Evolutionary conservation across 2,113 vertebrate genomes (phyloP).

Genomic region (Chrysochloris asiatica): DNA sequence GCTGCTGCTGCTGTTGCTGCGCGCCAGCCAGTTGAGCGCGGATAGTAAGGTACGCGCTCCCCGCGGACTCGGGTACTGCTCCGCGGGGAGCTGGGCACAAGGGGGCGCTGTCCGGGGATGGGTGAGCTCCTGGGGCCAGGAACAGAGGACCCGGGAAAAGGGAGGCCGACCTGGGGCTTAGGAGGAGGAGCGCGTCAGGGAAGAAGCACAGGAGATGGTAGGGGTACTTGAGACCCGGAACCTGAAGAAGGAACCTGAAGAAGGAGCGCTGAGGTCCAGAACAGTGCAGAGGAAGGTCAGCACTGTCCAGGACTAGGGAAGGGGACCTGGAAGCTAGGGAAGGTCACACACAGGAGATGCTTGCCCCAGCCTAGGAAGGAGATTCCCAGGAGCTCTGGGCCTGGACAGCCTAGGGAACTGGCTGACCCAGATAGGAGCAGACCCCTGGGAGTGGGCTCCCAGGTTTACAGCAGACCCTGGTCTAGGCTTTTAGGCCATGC

Average conservation of each 20-base stretch:
- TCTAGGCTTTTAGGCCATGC: background rate
- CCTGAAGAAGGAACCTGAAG: background rate
- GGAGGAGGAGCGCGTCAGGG: background rate
- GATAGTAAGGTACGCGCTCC: slow-evolving; percentile 64
- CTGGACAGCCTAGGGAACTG: background rate
- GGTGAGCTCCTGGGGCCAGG: background rate
- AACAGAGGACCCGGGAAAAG: background rate
- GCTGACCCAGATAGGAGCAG: background rate
- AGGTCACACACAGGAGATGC: background rate
- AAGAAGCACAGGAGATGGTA: background rate
- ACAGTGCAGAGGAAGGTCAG: background rate
- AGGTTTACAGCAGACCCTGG: background rate
- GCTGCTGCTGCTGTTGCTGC: background rate
- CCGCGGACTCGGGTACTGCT: background rate
- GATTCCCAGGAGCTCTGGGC: background rate
- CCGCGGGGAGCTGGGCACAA: background rate
- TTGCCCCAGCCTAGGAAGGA: background rate
- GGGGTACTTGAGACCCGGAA: background rate
- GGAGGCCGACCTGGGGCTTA: background rate
- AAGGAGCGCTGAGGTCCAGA: background rate
- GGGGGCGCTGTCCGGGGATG: slow-evolving; percentile 48
- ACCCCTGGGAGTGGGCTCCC: background rate
- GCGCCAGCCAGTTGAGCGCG: background rate
- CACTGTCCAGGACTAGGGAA: background rate
- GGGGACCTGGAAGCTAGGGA: background rate